Base-by-base conservation (phyloP, 1,140 invertebrate species). In the Heliconius congener region DNA sequence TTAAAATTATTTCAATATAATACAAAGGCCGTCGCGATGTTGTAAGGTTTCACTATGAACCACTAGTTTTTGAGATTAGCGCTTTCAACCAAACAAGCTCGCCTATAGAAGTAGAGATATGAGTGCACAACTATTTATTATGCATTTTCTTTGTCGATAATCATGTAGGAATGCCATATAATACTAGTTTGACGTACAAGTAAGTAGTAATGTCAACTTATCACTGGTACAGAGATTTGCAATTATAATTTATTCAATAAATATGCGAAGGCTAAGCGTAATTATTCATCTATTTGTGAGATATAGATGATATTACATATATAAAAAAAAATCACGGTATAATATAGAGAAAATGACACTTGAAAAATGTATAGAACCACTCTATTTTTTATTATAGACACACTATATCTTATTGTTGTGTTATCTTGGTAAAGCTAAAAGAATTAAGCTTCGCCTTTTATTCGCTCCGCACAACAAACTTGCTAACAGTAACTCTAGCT, bases 171-270 rank as follows among this genome's bases (percentile, higher is more conserved):
- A 66, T 66, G 60, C 13, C 13, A 66, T 66, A 66, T 27, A 66
- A 27, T 66, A 11, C 60, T 30, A 30, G 60, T 27, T 66, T 66
- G 60, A 66, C 60, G 60, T 30, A 27, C 55, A 60, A 60, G 55
- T 60, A 60, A n/a, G 19, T 23, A 60, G 11, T 66, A 16, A 23
- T 66, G 60, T 66, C 60, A 66, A 66, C 60, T 66, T 66, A 66
- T 66, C 23, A 30, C 60, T 30, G 60, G 52, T 19, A 46, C 42
- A 75, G 27, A 50, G 37, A 82, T 82, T 82, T 78, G 76, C 81
- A 79, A 82, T 75, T 80, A 74, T 77, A 82, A 82, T 82, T 39
- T 75, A 30, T 66, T 66, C 60, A 16, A 66, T 66, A 23, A 66
- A 66, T 30, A 66, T 66, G 60, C 60, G 60, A 66, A 66, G 60